A percentile compares a stretch with the other conserved stretches of the same genome.
These are phyloP conservation scores for Malacoctenus gilli DNA, from an alignment of 2,797 vertebrate genomes.

Conservation along the genomic window DNA sequence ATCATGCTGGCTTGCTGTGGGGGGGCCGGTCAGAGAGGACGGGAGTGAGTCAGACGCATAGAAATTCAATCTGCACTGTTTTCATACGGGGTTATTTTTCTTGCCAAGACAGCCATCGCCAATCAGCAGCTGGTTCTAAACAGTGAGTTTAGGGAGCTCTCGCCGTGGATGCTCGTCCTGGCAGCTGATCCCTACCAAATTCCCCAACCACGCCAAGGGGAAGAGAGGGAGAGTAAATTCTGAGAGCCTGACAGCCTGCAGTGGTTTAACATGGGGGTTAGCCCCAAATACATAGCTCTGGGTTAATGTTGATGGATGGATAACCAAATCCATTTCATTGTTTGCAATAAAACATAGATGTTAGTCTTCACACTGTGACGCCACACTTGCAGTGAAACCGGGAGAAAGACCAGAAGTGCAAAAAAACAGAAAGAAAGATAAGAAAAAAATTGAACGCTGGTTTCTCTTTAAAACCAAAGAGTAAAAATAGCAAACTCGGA, in stretches of 20 bases:
- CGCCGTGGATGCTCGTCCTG: slow-evolving; percentile 61
- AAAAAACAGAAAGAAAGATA: slow-evolving; percentile 11
- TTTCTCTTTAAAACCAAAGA: slow-evolving; percentile 34
- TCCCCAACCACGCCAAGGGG: slow-evolving; percentile 59
- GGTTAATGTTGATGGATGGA: slow-evolving; percentile 76
- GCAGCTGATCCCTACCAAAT: slow-evolving; percentile 62
- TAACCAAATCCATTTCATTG: slow-evolving; percentile 71
- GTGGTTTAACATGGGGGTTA: slow-evolving; percentile 64
- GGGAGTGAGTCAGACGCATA: slow-evolving; percentile 76
- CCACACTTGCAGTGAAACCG: slow-evolving; percentile 31
- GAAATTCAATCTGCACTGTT: slow-evolving; percentile 93
- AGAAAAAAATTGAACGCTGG: no score
- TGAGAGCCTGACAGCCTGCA: slow-evolving; percentile 71
- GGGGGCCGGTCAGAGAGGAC: slow-evolving; percentile 73
- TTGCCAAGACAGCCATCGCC: slow-evolving; percentile 82
- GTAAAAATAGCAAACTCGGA: slow-evolving; percentile 39
- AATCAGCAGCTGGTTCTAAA: slow-evolving; percentile 76
- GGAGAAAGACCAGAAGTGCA: slow-evolving; percentile 43
- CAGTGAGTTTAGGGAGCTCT: slow-evolving; percentile 65
- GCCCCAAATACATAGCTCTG: slow-evolving; percentile 63
- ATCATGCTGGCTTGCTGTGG: slow-evolving; percentile 87
- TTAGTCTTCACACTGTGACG: slow-evolving; percentile 66
- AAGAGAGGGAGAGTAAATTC: slow-evolving; percentile 58
- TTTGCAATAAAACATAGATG: slow-evolving; percentile 74
- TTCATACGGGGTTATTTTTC: slow-evolving; percentile 84